Conservation (phyloP, 2,797 vertebrate genomes). For the Ctenopoma multispine region DNA sequence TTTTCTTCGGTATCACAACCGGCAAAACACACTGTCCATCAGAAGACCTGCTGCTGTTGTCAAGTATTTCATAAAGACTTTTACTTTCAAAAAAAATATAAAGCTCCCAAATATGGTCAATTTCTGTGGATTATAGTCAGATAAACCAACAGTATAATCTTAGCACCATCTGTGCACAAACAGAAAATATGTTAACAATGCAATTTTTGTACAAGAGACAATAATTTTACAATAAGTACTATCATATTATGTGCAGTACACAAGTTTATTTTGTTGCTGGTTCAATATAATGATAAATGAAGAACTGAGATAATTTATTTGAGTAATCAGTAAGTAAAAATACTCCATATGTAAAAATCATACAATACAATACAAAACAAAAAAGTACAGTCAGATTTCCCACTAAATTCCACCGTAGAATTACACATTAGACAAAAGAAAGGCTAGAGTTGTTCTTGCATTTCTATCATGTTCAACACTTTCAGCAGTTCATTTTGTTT, state of each 20-base stretch:
- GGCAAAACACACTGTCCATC: conserved; percentile 31
- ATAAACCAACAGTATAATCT: not conserved
- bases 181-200: not conserved
- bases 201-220: not conserved
- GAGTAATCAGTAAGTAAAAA: no score
- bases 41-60: conserved; percentile 31
- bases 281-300: not conserved
- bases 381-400: no score
- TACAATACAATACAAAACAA: no score
- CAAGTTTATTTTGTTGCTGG: no score
- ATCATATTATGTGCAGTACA: no score
- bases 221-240: not conserved
- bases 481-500: no score
- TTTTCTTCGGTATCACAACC: conserved; percentile 41
- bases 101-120: not conserved
- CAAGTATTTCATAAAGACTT: conserved; percentile 1
- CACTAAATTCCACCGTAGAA: no score
- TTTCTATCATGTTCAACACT: not conserved
- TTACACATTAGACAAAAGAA: no score
- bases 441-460: not conserved
- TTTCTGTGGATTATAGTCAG: not conserved
- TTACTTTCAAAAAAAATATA: not conserved
- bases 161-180: not conserved
- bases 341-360: no score
- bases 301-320: not conserved